Evolutionary conservation across 2,797 vertebrate species (phyloP), one percentile per base, ranked within the genome.

Genomic region (Neoniphon sammara): DNA sequence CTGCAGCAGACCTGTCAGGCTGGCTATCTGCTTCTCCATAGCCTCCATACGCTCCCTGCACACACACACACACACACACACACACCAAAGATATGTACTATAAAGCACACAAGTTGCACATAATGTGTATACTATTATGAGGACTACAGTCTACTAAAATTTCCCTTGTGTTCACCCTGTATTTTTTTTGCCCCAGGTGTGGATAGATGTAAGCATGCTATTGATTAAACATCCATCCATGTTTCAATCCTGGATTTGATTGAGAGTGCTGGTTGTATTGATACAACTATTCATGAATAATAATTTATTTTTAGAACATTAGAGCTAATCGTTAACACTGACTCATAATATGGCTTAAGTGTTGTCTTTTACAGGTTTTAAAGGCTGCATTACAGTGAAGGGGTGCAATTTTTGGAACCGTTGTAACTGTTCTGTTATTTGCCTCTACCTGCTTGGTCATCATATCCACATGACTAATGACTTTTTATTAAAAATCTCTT

Each of bases 11-110:
- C 97, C 97, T 0, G 97, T 99, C 91, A 99, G 94, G 64, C 97
- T 98, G 62, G 97, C 97, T 2, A 99, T 99, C 93, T 99, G 97
- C 90, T 99, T 99, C 92, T 98, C 97, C 97, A 99, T 99, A 1
- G 96, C 97, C 86, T 99, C 97, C 97, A 99, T 99, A 8, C 97
- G 93, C 81, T 98, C 97, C 91, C 97, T 97, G 82, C 3, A 72
- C 23, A 63, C n/a, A 56, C 20, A 31, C 50, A 63, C 30, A 17
- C 53, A 66, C 6, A 55, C 8, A 80, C 1, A 23, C 21, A 71
- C 8, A 34, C 25, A 27, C 25, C 25, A 2, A 27, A 27, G 25
- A 27, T 27, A 36, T 50, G 55, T 5, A 39, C 36, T 2, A 5
- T 3, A 36, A 6, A 68, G 4, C 10, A 58, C 15, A 46, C 39